A percentile compares a stretch with the other conserved stretches of the same genome.
Evolutionary conservation across 2,888 invertebrate species (phyloP).

Genomic region (Cephonodes hylas): DNA sequence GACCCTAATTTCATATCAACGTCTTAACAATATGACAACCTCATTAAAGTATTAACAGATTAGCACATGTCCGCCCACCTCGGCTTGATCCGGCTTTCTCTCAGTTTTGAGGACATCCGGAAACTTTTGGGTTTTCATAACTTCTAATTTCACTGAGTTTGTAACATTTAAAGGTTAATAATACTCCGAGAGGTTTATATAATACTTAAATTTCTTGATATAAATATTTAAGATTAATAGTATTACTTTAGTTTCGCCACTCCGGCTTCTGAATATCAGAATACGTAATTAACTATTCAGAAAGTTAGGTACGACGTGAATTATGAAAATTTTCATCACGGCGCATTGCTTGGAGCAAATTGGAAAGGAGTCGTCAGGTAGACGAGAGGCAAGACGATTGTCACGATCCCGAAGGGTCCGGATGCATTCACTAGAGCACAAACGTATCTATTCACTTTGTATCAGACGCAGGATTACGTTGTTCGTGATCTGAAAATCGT

Average conservation of each 20-base stretch:
- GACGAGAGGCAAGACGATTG: constrained; percentile 35
- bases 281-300: neutral
- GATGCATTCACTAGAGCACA: constrained; percentile 64
- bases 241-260: neutral
- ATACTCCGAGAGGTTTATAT: neutral
- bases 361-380: constrained; percentile 36
- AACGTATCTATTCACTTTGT: constrained; percentile 62
- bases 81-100: constrained; percentile 21
- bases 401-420: constrained; percentile 57
- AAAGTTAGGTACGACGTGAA: neutral
- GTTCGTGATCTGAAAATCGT: constrained; percentile 61
- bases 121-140: constrained; percentile 14
- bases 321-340: constrained; percentile 7
- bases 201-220: neutral
- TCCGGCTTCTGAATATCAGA: neutral
- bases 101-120: constrained; percentile 18
- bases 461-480: constrained; percentile 54
- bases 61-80: neutral
- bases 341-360: constrained; percentile 24
- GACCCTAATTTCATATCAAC: constrained; percentile 15
- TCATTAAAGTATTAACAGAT: neutral
- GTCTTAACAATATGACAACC: constrained; percentile 18
- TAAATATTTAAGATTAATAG: neutral
- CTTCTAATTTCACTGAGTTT: constrained; percentile 5
- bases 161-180: constrained; percentile 1